Evolutionary conservation across 1,140 invertebrate genomes (phyloP).

Genomic region (Luehdorfia chinensis): DNA sequence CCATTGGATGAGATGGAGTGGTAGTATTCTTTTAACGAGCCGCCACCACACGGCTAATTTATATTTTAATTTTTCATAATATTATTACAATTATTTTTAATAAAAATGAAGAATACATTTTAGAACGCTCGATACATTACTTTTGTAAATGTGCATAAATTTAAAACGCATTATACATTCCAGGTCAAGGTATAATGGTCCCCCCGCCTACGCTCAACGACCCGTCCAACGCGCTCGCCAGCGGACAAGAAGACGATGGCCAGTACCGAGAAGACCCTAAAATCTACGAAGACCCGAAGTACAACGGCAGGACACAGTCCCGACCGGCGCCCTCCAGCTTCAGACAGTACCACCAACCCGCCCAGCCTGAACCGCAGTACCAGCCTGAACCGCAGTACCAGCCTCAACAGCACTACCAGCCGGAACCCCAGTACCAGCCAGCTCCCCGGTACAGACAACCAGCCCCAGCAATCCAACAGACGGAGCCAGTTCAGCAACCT

Average conservation of each 20-base stretch:
- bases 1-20: no score
- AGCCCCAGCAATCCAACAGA: conserved; percentile 22
- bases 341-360: conserved; percentile 57
- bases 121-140: no score
- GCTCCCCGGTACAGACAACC: conserved; percentile 28
- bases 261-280: conserved; percentile 89
- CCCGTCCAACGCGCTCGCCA: conserved; percentile 73
- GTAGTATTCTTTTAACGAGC: no score
- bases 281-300: conserved; percentile 85
- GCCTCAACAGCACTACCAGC: conserved; percentile 21
- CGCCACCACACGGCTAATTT: no score
- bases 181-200: conserved; percentile 87
- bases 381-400: conserved; percentile 24
- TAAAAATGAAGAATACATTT: no score
- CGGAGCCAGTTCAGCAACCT: conserved; percentile 21
- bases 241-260: conserved; percentile 86
- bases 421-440: conserved; percentile 21
- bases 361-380: conserved; percentile 29
- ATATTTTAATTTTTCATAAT: no score
- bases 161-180: conserved; percentile 24
- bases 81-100: no score
- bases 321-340: conserved; percentile 37
- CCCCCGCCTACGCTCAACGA: conserved; percentile 83
- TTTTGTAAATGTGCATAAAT: not conserved
- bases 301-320: conserved; percentile 77